phyloP scores from a whole-genome alignment of 2,113 vertebrate species.

The Typhlomys cinereus region DNA sequence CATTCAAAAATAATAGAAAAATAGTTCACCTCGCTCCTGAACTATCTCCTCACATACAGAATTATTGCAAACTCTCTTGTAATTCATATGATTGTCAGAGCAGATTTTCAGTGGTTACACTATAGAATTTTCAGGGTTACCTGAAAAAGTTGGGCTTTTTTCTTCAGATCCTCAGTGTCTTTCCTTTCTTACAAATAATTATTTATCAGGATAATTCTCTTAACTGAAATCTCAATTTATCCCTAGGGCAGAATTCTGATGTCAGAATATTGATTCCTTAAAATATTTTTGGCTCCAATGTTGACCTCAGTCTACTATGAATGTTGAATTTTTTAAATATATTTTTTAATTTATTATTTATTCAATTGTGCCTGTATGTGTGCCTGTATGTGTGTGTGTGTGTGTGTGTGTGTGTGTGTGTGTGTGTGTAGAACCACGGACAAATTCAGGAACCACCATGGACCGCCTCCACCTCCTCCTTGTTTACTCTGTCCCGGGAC shows the following conservation, averaged over 20 bases:
- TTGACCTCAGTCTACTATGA: slow-evolving; percentile 19
- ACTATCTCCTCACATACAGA: not conserved
- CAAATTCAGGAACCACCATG: too few relatives aligned
- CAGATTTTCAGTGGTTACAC: not conserved
- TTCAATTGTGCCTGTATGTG: too few relatives aligned
- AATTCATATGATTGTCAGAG: not conserved
- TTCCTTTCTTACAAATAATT: not conserved
- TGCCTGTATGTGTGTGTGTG: too few relatives aligned
- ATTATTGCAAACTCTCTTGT: not conserved
- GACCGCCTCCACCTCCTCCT: too few relatives aligned
- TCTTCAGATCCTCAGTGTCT: not conserved
- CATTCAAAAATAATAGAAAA: not conserved
- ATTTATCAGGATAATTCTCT: not conserved
- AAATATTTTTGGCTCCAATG: slow-evolving; percentile 33
- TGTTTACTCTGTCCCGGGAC: too few relatives aligned
- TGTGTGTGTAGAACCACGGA: too few relatives aligned
- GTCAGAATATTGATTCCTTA: slow-evolving; percentile 18
- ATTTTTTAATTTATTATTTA: too few relatives aligned
- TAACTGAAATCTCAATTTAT: slow-evolving; percentile 10
- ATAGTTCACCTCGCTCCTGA: not conserved
- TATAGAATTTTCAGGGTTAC: not conserved
- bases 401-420: too few relatives aligned
- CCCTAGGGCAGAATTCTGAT: slow-evolving; percentile 13
- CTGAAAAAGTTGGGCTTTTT: not conserved
- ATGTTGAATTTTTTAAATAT: slow-evolving; percentile 28